phyloP scores from a whole-genome alignment of 2,888 invertebrate genomes.

The Harpagoxenus sublaevis region DNA sequence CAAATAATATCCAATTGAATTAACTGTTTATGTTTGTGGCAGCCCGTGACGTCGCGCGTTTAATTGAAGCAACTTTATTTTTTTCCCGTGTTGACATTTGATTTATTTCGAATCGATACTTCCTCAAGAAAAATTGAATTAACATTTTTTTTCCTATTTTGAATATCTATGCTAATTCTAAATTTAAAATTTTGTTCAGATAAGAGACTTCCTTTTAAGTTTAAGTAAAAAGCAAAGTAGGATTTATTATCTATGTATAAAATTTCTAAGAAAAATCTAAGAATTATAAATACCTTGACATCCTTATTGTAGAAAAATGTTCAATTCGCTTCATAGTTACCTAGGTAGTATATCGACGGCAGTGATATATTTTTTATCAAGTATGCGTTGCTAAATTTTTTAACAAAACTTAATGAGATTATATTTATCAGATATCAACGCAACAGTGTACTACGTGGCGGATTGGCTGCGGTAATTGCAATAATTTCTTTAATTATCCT shows the following conservation, averaged over 20 bases:
- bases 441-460: conserved; percentile 14
- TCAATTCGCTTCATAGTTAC: background rate
- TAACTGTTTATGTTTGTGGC: no score
- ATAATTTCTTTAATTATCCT: conserved; percentile 60
- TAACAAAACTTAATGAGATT: conserved; percentile 25
- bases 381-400: background rate
- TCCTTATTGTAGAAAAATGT: background rate
- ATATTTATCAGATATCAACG: conserved; percentile 41
- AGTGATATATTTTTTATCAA: background rate
- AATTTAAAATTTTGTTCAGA: background rate
- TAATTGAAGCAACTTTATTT: no score
- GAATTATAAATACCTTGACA: background rate
- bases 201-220: background rate
- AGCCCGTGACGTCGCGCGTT: no score
- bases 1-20: no score
- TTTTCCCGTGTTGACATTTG: background rate
- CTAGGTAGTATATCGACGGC: background rate
- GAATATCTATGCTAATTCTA: background rate
- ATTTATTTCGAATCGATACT: background rate
- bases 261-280: background rate
- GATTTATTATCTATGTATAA: background rate
- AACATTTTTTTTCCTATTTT: background rate
- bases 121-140: background rate
- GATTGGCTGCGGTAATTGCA: conserved; percentile 47
- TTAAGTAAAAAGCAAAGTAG: background rate